These are phyloP conservation scores for Heliornis fulica DNA, from an alignment of 2,113 vertebrate species.

Conservation along the genomic window DNA sequence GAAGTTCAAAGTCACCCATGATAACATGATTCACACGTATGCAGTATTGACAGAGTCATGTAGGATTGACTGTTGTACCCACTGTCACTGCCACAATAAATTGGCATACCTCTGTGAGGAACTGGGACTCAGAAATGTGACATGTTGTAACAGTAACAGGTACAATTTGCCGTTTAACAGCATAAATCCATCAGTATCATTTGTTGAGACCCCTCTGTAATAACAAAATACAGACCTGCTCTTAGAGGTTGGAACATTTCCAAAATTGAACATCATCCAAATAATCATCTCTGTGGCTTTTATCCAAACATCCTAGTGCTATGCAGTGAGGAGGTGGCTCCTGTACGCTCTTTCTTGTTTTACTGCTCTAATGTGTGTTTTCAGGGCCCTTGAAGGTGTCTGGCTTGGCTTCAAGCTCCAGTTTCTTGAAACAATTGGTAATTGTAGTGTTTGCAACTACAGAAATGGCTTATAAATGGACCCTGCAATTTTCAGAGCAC, in stretches of 20 bases:
- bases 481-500: slow-evolving; percentile 21
- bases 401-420: slow-evolving; percentile 8
- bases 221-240: neutral
- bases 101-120: neutral
- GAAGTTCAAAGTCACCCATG: neutral
- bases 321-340: neutral
- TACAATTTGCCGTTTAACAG: neutral
- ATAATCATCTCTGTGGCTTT: slow-evolving; percentile 8
- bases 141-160: neutral
- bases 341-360: neutral
- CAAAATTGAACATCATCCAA: slow-evolving; percentile 22
- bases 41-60: neutral
- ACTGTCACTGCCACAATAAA: neutral
- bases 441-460: slow-evolving; percentile 3
- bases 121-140: neutral
- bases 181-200: neutral
- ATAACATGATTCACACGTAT: neutral
- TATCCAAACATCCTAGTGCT: neutral
- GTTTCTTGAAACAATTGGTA: slow-evolving; percentile 42
- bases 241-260: neutral
- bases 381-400: neutral
- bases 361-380: slow-evolving; percentile 5
- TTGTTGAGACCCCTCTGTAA: neutral
- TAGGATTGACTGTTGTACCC: neutral
- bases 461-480: neutral